These are phyloP conservation scores for Pogonomyrmex californicus DNA, from an alignment of 1,140 invertebrate genomes.

Conservation along the genomic window DNA sequence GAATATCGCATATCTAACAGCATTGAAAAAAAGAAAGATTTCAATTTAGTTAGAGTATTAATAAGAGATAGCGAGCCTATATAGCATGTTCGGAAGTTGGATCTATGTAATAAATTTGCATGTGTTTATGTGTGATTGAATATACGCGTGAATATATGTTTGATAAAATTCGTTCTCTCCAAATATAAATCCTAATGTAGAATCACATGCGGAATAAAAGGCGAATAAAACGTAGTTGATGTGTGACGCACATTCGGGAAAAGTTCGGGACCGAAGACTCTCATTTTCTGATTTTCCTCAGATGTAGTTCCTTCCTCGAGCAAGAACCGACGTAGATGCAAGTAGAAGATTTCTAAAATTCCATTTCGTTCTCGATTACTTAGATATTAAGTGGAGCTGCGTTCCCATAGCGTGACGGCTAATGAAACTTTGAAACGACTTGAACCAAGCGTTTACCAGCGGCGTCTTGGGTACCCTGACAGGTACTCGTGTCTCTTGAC, in stretches of 20 bases:
- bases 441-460: constrained; percentile 31
- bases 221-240: neutral
- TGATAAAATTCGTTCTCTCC: neutral
- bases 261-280: neutral
- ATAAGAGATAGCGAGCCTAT: neutral
- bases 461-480: neutral
- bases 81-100: neutral
- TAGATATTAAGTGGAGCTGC: constrained; percentile 41
- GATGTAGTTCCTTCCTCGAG: neutral
- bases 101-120: neutral
- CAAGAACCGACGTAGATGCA: constrained; percentile 8
- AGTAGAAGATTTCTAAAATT: constrained; percentile 37
- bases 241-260: neutral
- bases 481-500: neutral
- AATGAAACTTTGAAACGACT: constrained; percentile 59
- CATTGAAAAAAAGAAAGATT: neutral
- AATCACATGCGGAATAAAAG: neutral
- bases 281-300: neutral
- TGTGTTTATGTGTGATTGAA: constrained; percentile 3
- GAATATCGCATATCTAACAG: neutral
- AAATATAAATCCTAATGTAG: constrained; percentile 8
- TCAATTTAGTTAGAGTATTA: neutral
- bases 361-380: constrained; percentile 40
- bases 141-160: neutral
- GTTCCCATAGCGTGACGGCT: constrained; percentile 43